Evolutionary conservation across 53 echinoderm and acorn worm genomes (phyloP), one percentile per base, ranked within the genome.

Genomic region (Crossaster papposus): DNA sequence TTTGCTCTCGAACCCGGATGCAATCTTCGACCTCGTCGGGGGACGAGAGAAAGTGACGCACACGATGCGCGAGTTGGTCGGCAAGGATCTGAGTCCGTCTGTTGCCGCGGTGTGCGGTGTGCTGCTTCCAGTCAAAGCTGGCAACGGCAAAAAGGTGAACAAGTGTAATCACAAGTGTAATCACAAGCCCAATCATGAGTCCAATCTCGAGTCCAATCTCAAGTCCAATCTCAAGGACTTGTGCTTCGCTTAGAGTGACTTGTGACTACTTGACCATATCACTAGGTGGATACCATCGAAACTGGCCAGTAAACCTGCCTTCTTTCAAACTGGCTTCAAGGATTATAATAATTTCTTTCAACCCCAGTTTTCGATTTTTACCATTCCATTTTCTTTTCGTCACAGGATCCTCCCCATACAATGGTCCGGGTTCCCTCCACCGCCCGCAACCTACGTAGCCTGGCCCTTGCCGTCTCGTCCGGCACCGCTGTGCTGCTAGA

Each of bases 351-450:
- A 83, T 68, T 65, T 1, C n/a, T 64, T 31, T 17, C n/a, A 65
- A 18, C 31, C 3, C 13, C 8, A 11, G 31, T 74, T 35, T 22
- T 17, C 1, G 0, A 1, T 12, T 74, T 74, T 33, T 74, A 4
- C 44, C 6, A 9, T 44, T 44, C 44, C 44, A 44, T 44, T 44
- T 44, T 44, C n/a, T 44, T 44, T 44, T 44, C 44, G 36, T 33
- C 5, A 13, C 36, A 36, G 36, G 36, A 74, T 36, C 34, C 75
- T 14, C 12, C 83, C 1, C 86, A 90, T 30, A 71, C 77, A 3
- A 86, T 99, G 13, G 93, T 99, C 31, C 89, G 87, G 36, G 99
- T 99, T 30, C 83, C 91, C 23, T 93, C 94, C n/a, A 95, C 97
- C 17, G 82, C 65, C 63, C 91, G 80, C 34, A 97, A 94, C 79